Percentiles rank a stretch among this genome's conserved stretches.
Conservation (phyloP, 2,113 vertebrate genomes). For the Fregata magnificens region DNA sequence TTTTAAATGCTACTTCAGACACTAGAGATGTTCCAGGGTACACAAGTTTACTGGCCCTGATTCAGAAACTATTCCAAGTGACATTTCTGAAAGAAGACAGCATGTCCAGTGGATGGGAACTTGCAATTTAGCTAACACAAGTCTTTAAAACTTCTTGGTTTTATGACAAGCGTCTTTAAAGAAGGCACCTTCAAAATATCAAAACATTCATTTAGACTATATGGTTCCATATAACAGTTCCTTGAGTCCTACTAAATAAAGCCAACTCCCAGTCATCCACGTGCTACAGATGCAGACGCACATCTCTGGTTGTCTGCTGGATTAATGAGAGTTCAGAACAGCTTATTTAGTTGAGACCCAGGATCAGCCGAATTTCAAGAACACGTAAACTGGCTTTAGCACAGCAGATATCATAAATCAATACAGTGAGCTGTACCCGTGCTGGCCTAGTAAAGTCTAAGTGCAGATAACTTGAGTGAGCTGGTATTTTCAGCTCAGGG, state of each 20-base stretch:
- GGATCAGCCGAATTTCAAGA: background rate
- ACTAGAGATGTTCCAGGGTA: background rate
- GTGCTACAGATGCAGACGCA: background rate
- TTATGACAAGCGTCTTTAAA: background rate
- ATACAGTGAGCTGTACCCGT: fast-evolving
- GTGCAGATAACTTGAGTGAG: fast-evolving
- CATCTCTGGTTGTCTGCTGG: background rate
- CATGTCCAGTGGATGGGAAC: background rate
- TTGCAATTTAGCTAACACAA: background rate
- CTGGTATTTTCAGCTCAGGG: background rate
- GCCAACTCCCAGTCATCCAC: background rate
- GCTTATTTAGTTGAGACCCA: background rate
- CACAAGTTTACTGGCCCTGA: background rate
- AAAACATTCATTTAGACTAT: background rate
- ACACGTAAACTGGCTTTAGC: background rate
- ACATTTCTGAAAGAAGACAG: background rate
- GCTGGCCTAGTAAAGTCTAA: background rate
- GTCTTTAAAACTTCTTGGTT: background rate
- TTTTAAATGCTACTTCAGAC: background rate
- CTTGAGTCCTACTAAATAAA: background rate
- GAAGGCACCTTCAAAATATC: background rate
- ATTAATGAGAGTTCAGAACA: background rate
- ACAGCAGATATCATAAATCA: background rate
- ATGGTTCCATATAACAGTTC: background rate
- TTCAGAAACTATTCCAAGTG: background rate